These are phyloP conservation scores for Salvelinus alpinus DNA, from an alignment of 2,113 vertebrate genomes.

Conservation along the genomic window DNA sequence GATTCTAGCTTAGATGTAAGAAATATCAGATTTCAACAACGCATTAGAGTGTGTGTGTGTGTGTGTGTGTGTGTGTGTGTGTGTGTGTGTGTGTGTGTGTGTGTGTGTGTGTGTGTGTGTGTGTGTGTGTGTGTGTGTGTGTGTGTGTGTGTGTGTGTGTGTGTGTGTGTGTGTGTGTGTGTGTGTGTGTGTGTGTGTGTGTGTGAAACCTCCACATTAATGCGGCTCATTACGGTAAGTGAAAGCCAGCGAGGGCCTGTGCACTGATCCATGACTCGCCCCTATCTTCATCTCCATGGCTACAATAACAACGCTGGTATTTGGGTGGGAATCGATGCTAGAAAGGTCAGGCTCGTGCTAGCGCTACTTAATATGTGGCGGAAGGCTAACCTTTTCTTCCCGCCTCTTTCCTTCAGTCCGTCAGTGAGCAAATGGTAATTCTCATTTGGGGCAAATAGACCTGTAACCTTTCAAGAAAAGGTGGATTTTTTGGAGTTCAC, in stretches of 20 bases:
- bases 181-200: neutral
- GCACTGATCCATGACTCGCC: conserved; percentile 14
- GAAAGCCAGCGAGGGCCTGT: conserved; percentile 24
- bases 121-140: neutral
- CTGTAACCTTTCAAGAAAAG: neutral
- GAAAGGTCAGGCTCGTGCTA: conserved; percentile 52
- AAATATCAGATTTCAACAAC: neutral
- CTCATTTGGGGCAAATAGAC: conserved; percentile 7
- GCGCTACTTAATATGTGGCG: conserved; percentile 31
- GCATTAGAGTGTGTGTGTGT: neutral
- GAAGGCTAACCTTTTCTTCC: conserved; percentile 30
- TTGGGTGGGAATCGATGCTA: conserved; percentile 35
- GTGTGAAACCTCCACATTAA: conserved; percentile 5
- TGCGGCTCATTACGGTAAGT: conserved; percentile 25
- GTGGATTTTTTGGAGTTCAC: neutral
- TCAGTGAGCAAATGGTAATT: neutral
- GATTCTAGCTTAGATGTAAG: neutral
- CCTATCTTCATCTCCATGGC: conserved; percentile 27
- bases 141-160: neutral
- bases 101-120: neutral
- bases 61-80: neutral
- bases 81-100: neutral
- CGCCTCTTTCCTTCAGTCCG: conserved; percentile 17
- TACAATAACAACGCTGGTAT: conserved; percentile 51
- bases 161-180: neutral